Conservation (phyloP, 1,140 invertebrate species). For the Bombus impatiens region DNA sequence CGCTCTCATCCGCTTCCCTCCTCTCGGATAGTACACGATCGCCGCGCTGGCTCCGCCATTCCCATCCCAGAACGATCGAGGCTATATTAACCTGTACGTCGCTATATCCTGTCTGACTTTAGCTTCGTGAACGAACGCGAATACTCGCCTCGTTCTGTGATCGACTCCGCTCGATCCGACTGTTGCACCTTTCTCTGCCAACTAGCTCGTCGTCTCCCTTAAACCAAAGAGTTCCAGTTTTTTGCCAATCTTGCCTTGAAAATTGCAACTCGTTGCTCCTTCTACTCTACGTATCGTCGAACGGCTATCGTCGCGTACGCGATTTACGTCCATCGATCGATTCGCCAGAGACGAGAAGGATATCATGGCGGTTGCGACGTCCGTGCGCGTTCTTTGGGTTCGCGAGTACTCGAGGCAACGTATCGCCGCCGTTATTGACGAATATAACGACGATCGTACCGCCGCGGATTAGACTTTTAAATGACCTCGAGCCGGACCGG, state of each 20-base stretch:
- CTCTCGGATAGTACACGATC: conserved; percentile 68
- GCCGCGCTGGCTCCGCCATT: conserved; percentile 67
- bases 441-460: conserved; percentile 64
- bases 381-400: neutral
- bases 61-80: conserved; percentile 72
- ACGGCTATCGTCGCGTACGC: too few relatives aligned
- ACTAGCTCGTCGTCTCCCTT: too few relatives aligned
- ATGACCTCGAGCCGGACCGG: conserved; percentile 62
- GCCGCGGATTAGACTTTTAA: conserved; percentile 73
- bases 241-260: too few relatives aligned
- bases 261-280: too few relatives aligned
- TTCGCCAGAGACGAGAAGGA: neutral
- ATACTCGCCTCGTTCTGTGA: conserved; percentile 3
- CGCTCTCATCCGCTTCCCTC: conserved; percentile 74
- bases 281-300: too few relatives aligned
- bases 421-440: conserved; percentile 64
- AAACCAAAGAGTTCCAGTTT: too few relatives aligned
- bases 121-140: neutral
- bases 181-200: too few relatives aligned
- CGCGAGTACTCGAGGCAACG: neutral
- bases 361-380: neutral
- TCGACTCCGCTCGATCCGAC: neutral
- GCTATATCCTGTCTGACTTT: conserved; percentile 53
- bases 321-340: conserved; percentile 5
- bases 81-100: conserved; percentile 74